Evolutionary conservation across 2,888 invertebrate species (phyloP), one percentile per base, ranked within the genome.

Genomic region (Pristionchus arcanus): DNA sequence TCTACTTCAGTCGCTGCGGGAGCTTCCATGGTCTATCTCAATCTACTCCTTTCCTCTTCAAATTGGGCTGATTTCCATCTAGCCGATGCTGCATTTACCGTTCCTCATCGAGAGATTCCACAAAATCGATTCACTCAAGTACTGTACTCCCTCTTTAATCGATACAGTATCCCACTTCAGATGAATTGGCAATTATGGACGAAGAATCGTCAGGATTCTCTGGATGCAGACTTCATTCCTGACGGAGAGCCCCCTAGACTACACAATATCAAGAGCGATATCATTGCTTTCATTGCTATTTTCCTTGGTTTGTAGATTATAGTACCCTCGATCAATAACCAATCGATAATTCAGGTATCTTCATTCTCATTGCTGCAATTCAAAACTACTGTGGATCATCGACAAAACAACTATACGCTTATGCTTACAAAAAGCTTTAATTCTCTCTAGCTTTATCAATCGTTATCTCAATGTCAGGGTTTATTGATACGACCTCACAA

Each of bases 31-130:
- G 88, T 88, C 55, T 88, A 55, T 77, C 74, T 77, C 59, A 59
- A 55, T 49, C 31, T 88, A 7, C 74, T 88, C 25, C 88, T 88
- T 21, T 77, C 88, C 34, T 63, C 88, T 5, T 88, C 77, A 5
- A 88, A 77, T 53, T 88, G 88, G 88, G 74, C 88, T 0, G 74
- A 88, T 28, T 88, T 88, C 55, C 88, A 88, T 55, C 77, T 88
- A 15, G 49, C 77, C 11, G 88, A 88, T 71, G 55, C 88, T 11
- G 74, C 88, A 13, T 88, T 77, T 37, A 55, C 15, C 3, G 19
- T 88, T 34, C 77, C 88, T 37, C 74, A 74, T 77, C 34, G 55
- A 42, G 88, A 77, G 55, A 74, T 77, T 53, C 55, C 71, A 1
- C 55, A 88, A 25, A 55, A 55, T 55, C 74, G 77, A 88, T 88